Evolutionary conservation across 2,113 vertebrate species (phyloP).

Genomic region (Leptocoma aspasia): DNA sequence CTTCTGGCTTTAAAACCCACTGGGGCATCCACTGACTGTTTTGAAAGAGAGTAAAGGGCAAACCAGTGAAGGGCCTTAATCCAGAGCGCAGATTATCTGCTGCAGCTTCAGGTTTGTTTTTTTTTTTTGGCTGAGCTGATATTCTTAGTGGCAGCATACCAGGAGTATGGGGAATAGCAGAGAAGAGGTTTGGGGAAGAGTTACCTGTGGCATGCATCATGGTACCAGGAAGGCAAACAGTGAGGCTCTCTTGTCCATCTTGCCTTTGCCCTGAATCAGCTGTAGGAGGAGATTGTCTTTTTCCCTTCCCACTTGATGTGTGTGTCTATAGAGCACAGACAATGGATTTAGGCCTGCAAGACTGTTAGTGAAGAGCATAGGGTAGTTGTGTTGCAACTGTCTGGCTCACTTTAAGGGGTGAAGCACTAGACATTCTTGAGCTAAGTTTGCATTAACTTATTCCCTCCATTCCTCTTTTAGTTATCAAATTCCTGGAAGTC

Average conservation of each 20-base stretch:
- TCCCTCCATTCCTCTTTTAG: slow-evolving; percentile 60
- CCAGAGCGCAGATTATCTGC: background rate
- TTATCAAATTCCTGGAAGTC: slow-evolving; percentile 91
- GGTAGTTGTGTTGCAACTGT: slow-evolving; percentile 21
- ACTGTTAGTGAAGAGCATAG: background rate
- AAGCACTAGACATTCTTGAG: background rate
- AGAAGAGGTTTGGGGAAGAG: background rate
- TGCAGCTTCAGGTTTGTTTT: background rate
- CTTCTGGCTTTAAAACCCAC: background rate
- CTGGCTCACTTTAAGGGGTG: background rate
- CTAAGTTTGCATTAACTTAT: slow-evolving; percentile 42
- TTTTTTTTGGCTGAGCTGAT: background rate
- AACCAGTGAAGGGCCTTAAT: background rate
- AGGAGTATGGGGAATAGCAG: background rate
- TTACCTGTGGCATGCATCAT: background rate
- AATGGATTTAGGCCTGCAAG: background rate
- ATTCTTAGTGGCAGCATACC: background rate
- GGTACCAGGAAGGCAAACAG: background rate
- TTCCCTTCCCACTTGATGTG: background rate
- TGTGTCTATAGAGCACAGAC: background rate
- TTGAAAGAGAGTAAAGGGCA: background rate
- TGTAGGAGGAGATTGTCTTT: background rate
- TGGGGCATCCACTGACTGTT: background rate
- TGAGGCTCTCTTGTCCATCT: background rate
- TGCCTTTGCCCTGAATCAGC: background rate